Evolutionary conservation across 2,797 vertebrate species (phyloP), one percentile per base, ranked within the genome.

Genomic region (Hydrocynus forskahlii): DNA sequence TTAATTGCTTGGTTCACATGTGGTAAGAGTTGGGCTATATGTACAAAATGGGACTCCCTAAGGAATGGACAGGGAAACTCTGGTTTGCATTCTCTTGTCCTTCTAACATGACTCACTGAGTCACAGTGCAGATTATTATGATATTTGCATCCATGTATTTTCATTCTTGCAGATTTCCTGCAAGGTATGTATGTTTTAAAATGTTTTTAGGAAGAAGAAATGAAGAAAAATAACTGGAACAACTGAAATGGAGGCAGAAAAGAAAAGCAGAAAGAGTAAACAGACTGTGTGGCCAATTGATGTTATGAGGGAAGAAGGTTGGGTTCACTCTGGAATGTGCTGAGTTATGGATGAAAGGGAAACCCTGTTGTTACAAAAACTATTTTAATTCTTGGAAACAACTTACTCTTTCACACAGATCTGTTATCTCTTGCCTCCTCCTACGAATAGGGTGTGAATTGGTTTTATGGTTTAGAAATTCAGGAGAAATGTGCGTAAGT

Each of bases 361-460:
- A 70, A 52, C 29, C 45, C 43, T 23, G 10, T 69, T 9, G 21
- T 48, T 23, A 50, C 7, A 6, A 40, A 7, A 25, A 52, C 12
- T 70, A 50, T 29, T 8, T 29, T 68, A 7, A 43, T 21, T 23
- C 66, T 7, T 55, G 29, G 29, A 55, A 57, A 4, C 16, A 0
- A 29, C 7, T 71, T 79, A 72, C 25, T 64, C 68, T 48, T 72
- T 72, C 59, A 63, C 68, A 54, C 17, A 6, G 43, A 69, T 69
- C 19, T 40, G 45, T 63, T 72, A 72, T 54, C 77, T 63, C 17
- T 17, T 23, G 10, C 19, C 55, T 35, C 43, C 7, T 45, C 48
- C n/a, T 38, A 17, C 45, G 71, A 14, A n/a, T 35, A 67, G 52
- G 25, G 57, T 70, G 9, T 67, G 43, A 57, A 52, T n/a, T 10